Evolutionary conservation across 2,888 invertebrate genomes (phyloP).

Genomic region (Aspidiotus rigidus): DNA sequence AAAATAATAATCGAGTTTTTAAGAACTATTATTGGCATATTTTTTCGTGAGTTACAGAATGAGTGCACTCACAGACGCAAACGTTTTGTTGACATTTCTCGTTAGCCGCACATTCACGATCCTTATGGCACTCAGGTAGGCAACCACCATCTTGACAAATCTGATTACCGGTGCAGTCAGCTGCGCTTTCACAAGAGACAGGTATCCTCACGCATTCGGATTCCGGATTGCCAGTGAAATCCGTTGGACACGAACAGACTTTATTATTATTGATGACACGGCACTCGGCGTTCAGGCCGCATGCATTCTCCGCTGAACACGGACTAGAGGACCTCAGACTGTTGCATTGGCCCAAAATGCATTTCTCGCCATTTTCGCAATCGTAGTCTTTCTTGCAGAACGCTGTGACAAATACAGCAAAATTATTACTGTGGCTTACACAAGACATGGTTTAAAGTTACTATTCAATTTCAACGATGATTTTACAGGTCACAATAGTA

Average conservation of each 20-base stretch:
- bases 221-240: slow-evolving; percentile 75
- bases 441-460: too few relatives aligned
- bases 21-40: not conserved
- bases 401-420: slow-evolving; percentile 46
- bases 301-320: slow-evolving; percentile 63
- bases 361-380: slow-evolving; percentile 68
- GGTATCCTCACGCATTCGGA: slow-evolving; percentile 79
- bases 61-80: slow-evolving; percentile 59
- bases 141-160: slow-evolving; percentile 75
- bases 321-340: slow-evolving; percentile 48
- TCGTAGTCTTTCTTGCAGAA: slow-evolving; percentile 70
- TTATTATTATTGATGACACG: slow-evolving; percentile 60
- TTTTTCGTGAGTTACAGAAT: too few relatives aligned
- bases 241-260: slow-evolving; percentile 71
- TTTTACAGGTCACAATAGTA: too few relatives aligned
- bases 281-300: slow-evolving; percentile 77
- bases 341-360: slow-evolving; percentile 69
- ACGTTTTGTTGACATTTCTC: slow-evolving; percentile 75
- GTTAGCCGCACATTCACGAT: slow-evolving; percentile 78
- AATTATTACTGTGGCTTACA: slow-evolving; percentile 14
- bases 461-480: too few relatives aligned
- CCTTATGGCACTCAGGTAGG: slow-evolving; percentile 61
- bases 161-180: slow-evolving; percentile 62
- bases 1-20: slow-evolving; percentile 36
- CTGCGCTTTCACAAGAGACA: slow-evolving; percentile 58